These are phyloP conservation scores for Trachelus iudaicus DNA, from an alignment of 2,888 invertebrate genomes.

Conservation along the genomic window DNA sequence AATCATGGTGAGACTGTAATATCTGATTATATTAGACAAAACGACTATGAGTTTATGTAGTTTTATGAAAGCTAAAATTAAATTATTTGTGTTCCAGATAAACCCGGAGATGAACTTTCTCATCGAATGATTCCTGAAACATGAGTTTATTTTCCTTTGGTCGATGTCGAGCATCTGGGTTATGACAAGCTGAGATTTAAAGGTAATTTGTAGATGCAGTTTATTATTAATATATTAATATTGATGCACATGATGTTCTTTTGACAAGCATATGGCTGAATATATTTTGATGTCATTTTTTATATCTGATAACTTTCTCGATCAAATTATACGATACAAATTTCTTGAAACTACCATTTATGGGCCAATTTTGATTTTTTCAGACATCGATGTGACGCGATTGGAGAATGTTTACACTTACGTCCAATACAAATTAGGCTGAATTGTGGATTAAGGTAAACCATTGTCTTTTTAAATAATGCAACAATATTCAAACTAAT, in stretches of 20 bases:
- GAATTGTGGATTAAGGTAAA: neutral
- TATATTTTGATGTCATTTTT: slow-evolving; percentile 22
- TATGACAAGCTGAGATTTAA: neutral
- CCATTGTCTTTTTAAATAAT: slow-evolving; percentile 4
- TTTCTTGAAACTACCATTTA: neutral
- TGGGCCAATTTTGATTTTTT: neutral
- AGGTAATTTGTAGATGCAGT: neutral
- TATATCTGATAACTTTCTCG: slow-evolving; percentile 29
- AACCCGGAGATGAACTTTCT: neutral
- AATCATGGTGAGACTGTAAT: slow-evolving; percentile 43
- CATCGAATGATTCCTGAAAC: neutral
- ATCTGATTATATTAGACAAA: neutral
- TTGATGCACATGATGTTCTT: slow-evolving; percentile 41
- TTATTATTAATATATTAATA: neutral
- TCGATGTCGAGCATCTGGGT: neutral
- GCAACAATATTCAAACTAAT: neutral
- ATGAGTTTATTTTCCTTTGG: neutral
- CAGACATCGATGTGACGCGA: slow-evolving; percentile 1
- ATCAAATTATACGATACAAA: neutral
- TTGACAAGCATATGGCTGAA: slow-evolving; percentile 61
- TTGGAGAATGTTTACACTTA: neutral
- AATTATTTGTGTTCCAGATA: neutral
- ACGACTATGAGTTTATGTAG: neutral
- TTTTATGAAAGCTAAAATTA: neutral
- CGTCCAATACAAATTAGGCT: neutral